Percentiles rank a stretch among this genome's conserved stretches.
These are phyloP conservation scores for Coregonus clupeaformis DNA, from an alignment of 2,113 vertebrate species.

Conservation along the genomic window DNA sequence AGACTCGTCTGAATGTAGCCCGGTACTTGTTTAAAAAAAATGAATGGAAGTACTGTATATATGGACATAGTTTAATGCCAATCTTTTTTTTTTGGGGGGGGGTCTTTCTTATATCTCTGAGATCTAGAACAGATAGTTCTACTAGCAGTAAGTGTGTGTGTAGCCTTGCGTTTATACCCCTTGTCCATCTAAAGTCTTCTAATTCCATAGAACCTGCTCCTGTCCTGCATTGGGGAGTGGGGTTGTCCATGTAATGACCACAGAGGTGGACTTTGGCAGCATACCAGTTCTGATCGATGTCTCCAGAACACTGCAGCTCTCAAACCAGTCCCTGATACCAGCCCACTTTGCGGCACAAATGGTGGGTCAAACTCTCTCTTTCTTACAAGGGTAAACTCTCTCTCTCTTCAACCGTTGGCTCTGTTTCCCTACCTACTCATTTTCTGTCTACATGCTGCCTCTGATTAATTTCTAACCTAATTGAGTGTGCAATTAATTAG, in stretches of 20 bases:
- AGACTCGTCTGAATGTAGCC: no score
- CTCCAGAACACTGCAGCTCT: conserved; percentile 67
- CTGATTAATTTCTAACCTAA: conserved; percentile 11
- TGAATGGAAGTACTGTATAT: no score
- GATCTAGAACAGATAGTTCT: no score
- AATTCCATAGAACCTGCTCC: conserved; percentile 64
- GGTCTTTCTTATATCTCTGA: no score
- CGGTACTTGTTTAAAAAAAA: no score
- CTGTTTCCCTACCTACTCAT: not conserved
- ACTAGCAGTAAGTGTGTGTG: not conserved
- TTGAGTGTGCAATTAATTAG: conserved; percentile 44
- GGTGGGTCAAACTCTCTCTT: conserved; percentile 64
- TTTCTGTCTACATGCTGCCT: no score
- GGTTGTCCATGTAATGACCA: conserved; percentile 69
- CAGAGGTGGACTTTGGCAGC: conserved; percentile 76
- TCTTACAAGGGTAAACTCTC: not conserved
- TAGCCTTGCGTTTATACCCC: not conserved
- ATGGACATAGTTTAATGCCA: no score
- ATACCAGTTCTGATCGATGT: conserved; percentile 76
- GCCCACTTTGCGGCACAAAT: conserved; percentile 71
- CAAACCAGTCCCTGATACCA: conserved; percentile 78
- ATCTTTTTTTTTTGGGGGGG: no score
- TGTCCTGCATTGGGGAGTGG: conserved; percentile 75
- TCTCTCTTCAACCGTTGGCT: not conserved
- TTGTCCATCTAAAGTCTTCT: no score